A percentile compares a stretch with the other conserved stretches of the same genome.
phyloP scores from a whole-genome alignment of 2,888 invertebrate species.

The Coremacera marginata region DNA sequence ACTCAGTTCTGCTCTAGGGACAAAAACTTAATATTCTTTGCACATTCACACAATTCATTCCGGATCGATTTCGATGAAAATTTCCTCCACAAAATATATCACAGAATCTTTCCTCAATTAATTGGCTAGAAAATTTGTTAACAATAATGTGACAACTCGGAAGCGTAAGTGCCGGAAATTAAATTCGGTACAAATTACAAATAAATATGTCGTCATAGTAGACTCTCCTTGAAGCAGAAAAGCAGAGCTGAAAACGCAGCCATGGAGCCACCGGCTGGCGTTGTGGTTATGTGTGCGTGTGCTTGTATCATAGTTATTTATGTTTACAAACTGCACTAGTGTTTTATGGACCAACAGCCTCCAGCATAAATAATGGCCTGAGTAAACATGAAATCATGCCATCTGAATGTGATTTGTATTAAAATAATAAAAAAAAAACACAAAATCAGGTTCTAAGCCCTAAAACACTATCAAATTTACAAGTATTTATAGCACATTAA shows the following conservation, averaged over 20 bases:
- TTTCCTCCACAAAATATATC: background rate
- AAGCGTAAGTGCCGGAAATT: constrained; percentile 24
- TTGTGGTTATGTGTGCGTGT: background rate
- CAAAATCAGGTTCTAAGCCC: no score
- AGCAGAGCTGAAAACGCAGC: background rate
- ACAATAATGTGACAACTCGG: constrained; percentile 17
- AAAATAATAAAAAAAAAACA: no score
- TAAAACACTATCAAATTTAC: no score
- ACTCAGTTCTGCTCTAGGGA: no score
- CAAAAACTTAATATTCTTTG: no score
- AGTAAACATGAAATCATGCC: background rate
- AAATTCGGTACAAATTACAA: constrained; percentile 25
- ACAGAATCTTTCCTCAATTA: constrained; percentile 3
- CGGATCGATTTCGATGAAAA: no score
- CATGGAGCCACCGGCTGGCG: no score
- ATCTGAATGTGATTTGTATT: no score
- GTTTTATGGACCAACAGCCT: constrained; percentile 1
- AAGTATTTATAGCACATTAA: no score
- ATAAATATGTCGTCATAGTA: constrained; percentile 2
- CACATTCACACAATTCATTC: no score
- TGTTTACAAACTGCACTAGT: constrained; percentile 17
- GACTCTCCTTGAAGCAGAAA: background rate
- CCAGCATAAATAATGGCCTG: constrained; percentile 14
- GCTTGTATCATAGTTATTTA: background rate
- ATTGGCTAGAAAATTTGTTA: constrained; percentile 11